Evolutionary conservation across 1,140 invertebrate species (phyloP).

Genomic region (Pinna nobilis): DNA sequence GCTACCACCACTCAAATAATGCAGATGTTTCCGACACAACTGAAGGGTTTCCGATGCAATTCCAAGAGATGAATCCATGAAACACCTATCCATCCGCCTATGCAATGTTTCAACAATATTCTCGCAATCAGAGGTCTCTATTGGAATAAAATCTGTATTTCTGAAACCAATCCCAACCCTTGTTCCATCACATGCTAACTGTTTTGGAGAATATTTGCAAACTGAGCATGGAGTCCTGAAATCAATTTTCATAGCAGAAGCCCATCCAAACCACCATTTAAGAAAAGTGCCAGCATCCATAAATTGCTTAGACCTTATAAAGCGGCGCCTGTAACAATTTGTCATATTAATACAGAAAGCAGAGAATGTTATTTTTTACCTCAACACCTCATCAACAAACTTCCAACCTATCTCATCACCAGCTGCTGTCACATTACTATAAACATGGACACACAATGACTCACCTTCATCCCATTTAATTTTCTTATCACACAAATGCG

Average conservation of each 20-base stretch:
- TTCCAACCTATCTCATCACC: constrained; percentile 46
- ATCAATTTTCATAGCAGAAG: constrained; percentile 34
- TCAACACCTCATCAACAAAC: constrained; percentile 34
- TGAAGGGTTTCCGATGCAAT: not conserved
- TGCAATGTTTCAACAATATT: constrained; percentile 4
- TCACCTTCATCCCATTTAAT: constrained; percentile 38
- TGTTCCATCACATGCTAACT: constrained; percentile 42
- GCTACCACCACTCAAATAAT: not conserved
- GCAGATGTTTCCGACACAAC: not conserved
- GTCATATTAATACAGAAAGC: constrained; percentile 25
- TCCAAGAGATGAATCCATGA: not conserved
- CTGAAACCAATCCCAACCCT: constrained; percentile 43
- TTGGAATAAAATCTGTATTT: constrained; percentile 29
- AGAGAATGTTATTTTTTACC: constrained; percentile 27
- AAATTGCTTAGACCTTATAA: constrained; percentile 19
- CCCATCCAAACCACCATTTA: constrained; percentile 45
- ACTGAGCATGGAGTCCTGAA: constrained; percentile 25
- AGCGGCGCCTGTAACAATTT: constrained; percentile 5
- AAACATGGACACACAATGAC: constrained; percentile 30
- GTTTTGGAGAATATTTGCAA: constrained; percentile 36
- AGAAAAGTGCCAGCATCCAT: constrained; percentile 23
- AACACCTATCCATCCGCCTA: constrained; percentile 27
- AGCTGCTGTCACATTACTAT: constrained; percentile 34
- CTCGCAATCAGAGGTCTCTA: constrained; percentile 11
- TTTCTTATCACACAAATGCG: too few species aligned